Evolutionary conservation across 2,113 vertebrate genomes (phyloP), one percentile per base, ranked within the genome.

Genomic region (Entelurus aequoreus): DNA sequence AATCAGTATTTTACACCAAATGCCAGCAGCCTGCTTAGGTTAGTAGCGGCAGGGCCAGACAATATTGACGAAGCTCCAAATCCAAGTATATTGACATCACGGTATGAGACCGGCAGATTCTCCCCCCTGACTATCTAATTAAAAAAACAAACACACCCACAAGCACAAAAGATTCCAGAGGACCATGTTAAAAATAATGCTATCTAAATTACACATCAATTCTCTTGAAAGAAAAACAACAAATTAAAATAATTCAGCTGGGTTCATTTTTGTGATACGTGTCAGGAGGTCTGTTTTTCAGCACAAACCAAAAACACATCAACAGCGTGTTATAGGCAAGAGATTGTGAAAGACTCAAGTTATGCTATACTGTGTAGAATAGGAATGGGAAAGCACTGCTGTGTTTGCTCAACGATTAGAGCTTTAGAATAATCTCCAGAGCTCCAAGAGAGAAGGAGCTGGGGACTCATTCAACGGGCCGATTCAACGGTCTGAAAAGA

Each of bases 371-470:
- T 94, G 92, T 94, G 92, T 92, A 91, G 91, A 91, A 92, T 91
- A 90, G 91, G 87, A 89, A 86, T 76, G 79, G 92, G 92, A 93
- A 93, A 94, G 92, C 92, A 95, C 93, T 94, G 95, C 95, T 94
- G 94, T 98, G 95, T 99, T 99, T 98, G 96, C 97, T 95, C 95
- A 98, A 93, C 95, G 95, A 98, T 98, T 99, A 98, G 93, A 90
- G 94, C 92, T 95, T 98, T 95, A 98, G 94, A 98, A 97, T 96
- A 96, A 98, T 95, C 95, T 91, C 91, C 92, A 90, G 81, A 92
- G 94, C 94, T 97, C 94, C 94, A 94, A 94, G 94, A 92, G 94
- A 91, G 96, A 94, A 84, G 86, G 91, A 93, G 92, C 93, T 88
- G 90, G 91, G 93, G 94, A 94, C 94, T 95, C 94, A 96, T 98